phyloP scores from a whole-genome alignment of 1,140 invertebrate species.

The Eriosoma lanigerum region DNA sequence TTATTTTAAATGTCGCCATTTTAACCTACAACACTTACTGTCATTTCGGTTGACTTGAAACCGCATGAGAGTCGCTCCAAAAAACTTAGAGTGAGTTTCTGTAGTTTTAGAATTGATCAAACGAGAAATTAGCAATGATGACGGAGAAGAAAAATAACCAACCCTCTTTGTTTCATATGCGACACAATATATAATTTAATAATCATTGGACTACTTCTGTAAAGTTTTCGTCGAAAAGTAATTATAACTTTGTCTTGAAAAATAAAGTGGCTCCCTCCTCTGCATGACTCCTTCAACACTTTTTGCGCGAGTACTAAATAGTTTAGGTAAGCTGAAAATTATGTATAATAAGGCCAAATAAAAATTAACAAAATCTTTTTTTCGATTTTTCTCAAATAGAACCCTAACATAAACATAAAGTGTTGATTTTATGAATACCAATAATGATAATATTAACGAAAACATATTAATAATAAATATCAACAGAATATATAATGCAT shows the following conservation, averaged over 20 bases:
- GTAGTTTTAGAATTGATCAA: slow-evolving; percentile 25
- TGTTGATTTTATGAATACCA: no score
- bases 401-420: no score
- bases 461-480: no score
- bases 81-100: background rate
- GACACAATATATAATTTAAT: slow-evolving; percentile 43
- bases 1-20: slow-evolving; percentile 44
- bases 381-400: background rate
- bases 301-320: slow-evolving; percentile 6
- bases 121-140: background rate
- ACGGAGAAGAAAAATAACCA: background rate
- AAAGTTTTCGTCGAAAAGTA: slow-evolving; percentile 30
- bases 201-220: slow-evolving; percentile 13
- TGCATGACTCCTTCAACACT: background rate
- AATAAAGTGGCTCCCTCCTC: slow-evolving; percentile 35
- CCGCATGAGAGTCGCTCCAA: background rate
- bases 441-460: no score
- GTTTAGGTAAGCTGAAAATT: background rate
- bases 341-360: background rate
- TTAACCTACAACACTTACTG: slow-evolving; percentile 14
- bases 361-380: background rate
- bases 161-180: background rate
- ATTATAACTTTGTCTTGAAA: slow-evolving; percentile 35
- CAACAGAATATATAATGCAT: no score
- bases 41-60: background rate